Percentiles rank a stretch among this genome's conserved stretches.
phyloP scores from a whole-genome alignment of 2,888 invertebrate genomes.

The Oscheius sp. region DNA sequence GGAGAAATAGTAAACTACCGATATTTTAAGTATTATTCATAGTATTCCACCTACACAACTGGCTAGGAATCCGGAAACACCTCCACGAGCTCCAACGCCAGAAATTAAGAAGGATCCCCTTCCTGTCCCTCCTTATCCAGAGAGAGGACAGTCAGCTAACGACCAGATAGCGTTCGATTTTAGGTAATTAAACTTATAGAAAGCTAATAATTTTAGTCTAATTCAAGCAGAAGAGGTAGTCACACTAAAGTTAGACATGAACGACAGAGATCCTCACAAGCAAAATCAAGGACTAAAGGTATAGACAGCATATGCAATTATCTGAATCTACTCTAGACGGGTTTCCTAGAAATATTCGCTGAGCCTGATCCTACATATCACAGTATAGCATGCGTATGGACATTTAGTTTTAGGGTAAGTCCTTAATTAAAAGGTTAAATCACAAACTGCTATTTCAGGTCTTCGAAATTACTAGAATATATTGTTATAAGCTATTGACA shows the following conservation, averaged over 20 bases:
- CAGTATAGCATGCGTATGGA: constrained; percentile 53
- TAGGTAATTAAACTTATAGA: not conserved
- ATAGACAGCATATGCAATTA: not conserved
- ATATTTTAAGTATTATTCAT: not conserved
- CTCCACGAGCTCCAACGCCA: not conserved
- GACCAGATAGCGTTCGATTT: constrained; percentile 21
- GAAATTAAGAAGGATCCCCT: not conserved
- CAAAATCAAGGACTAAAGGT: constrained; percentile 24
- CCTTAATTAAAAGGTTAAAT: not conserved
- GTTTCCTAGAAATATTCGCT: constrained; percentile 44
- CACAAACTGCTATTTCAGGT: constrained; percentile 26
- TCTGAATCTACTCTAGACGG: constrained; percentile 34
- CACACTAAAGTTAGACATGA: constrained; percentile 28
- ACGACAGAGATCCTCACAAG: constrained; percentile 33
- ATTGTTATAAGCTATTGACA: constrained; percentile 48
- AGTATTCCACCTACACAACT: not conserved
- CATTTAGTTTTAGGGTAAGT: constrained; percentile 40
- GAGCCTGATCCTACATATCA: constrained; percentile 47
- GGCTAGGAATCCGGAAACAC: not conserved
- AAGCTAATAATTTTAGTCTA: not conserved
- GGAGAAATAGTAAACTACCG: not conserved
- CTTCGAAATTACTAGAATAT: constrained; percentile 48
- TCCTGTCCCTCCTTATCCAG: constrained; percentile 15
- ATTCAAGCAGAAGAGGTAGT: constrained; percentile 15
- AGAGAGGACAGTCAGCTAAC: constrained; percentile 3